phyloP scores from a whole-genome alignment of 2,888 invertebrate species.

The Hypena proboscidalis region DNA sequence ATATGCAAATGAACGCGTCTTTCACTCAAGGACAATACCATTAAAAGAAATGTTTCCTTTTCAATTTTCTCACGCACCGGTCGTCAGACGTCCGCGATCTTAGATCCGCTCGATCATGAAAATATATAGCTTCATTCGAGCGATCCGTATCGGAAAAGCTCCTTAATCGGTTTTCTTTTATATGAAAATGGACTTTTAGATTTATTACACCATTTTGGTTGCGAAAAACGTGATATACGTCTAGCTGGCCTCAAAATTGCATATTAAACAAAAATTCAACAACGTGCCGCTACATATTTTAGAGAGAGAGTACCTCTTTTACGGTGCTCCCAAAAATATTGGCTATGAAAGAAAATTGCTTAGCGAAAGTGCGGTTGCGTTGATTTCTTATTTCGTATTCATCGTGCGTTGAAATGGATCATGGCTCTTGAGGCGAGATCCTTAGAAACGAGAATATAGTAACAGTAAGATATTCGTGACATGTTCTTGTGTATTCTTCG shows the following conservation, averaged over 20 bases:
- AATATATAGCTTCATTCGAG: constrained; percentile 83
- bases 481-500: constrained; percentile 3
- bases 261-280: constrained; percentile 78
- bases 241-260: constrained; percentile 71
- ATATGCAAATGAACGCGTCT: constrained; percentile 17
- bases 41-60: constrained; percentile 75
- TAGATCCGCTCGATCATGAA: constrained; percentile 82
- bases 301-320: constrained; percentile 57
- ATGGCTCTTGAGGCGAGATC: constrained; percentile 58
- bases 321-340: constrained; percentile 67
- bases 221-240: constrained; percentile 75
- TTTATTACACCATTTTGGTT: constrained; percentile 81
- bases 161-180: constrained; percentile 85
- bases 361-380: constrained; percentile 73
- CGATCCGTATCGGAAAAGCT: constrained; percentile 82
- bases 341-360: constrained; percentile 78
- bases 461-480: constrained; percentile 21
- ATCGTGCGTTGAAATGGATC: constrained; percentile 77
- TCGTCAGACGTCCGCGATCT: constrained; percentile 80
- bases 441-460: constrained; percentile 44
- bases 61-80: constrained; percentile 80
- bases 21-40: constrained; percentile 64
- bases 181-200: constrained; percentile 83
- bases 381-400: constrained; percentile 82
- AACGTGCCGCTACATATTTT: constrained; percentile 72